Evolutionary conservation across 2,888 invertebrate species (phyloP), one percentile per base, ranked within the genome.

Genomic region (Cinara cedri): DNA sequence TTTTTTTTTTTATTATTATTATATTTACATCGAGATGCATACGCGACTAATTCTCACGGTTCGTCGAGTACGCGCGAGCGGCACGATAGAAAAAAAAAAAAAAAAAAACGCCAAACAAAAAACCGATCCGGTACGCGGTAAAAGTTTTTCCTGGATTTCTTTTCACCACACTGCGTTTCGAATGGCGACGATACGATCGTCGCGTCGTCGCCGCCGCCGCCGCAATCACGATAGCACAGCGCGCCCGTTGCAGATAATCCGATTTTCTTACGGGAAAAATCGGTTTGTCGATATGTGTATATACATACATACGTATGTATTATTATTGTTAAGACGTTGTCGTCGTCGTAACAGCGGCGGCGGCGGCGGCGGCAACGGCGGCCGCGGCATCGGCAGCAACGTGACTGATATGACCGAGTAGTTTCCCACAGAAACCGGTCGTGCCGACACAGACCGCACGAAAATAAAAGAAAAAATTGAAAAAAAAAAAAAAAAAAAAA

Each of bases 391-490:
- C 34, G 34, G 19, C 72, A 46, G 49, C 16, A 78, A 78, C 78
- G 78, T 78, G 78, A 78, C 78, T 78, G 78, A 78, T 70, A 70
- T 78, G 78, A 78, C 78, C 78, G 78, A 78, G 68, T 60, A 70
- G 78, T 78, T 78, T 78, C 78, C 78, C 78, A 78, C 78, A 78
- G 78, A 78, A 78, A 78, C 78, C 78, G 78, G 78, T 78, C 78
- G 78, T 78, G 78, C 78, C 78, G 78, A 78, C 78, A 76, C 66
- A 66, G 57, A 68, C 66, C 78, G 66, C 76, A 72, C 66, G 76
- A 66, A 68, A 68, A 68, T 62, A 68, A 68, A 57, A 49, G 76
- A 76, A 62, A 21, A 51, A 68, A 78, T n/a, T n/a, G n/a, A 78
- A 68, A 51, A 49, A 42, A 21, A 68, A 57, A 78, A 70, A 49